Percentiles rank a stretch among this genome's conserved stretches.
phyloP scores from a whole-genome alignment of 2,113 vertebrate species.

The Embiotoca jacksoni region DNA sequence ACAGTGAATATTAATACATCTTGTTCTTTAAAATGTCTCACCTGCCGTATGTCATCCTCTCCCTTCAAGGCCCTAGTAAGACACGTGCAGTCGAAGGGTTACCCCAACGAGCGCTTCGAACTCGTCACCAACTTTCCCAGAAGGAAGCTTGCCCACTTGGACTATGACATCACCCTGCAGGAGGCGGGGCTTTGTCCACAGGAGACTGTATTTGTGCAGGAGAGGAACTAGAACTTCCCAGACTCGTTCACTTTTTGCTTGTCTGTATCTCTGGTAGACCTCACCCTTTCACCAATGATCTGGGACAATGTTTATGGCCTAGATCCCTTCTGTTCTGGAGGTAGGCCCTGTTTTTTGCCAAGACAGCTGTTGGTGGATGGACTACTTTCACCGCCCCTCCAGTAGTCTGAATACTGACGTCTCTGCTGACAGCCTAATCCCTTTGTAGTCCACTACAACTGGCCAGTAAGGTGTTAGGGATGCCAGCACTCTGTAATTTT shows the following conservation, averaged over 20 bases:
- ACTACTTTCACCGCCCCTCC: conserved; percentile 58
- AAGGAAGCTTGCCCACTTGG: conserved; percentile 97
- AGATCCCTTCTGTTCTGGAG: conserved; percentile 57
- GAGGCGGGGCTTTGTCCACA: conserved; percentile 99
- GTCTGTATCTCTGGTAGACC: conserved; percentile 70
- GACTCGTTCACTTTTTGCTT: conserved; percentile 73
- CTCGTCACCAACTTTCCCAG: conserved; percentile 99
- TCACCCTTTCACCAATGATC: conserved; percentile 65
- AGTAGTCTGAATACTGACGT: conserved; percentile 61
- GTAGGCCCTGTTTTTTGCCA: conserved; percentile 45
- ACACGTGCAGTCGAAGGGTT: conserved; percentile 96
- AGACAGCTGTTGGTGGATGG: conserved; percentile 63
- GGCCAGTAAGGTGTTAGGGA: conserved; percentile 69
- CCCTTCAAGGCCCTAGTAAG: conserved; percentile 91
- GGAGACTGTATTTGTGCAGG: conserved; percentile 99
- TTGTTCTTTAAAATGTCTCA: not conserved
- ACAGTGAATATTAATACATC: too few relatives aligned
- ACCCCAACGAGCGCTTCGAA: conserved; percentile 98
- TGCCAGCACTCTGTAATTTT: conserved; percentile 48
- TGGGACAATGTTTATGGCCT: conserved; percentile 58
- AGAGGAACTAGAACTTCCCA: conserved; percentile 92
- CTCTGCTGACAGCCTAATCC: conserved; percentile 58
- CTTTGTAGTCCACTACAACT: conserved; percentile 60
- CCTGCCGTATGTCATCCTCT: not conserved
- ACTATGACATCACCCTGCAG: conserved; percentile 99